Base-by-base conservation (phyloP, 1,140 invertebrate genomes). In the Zaprionus taronus region DNA sequence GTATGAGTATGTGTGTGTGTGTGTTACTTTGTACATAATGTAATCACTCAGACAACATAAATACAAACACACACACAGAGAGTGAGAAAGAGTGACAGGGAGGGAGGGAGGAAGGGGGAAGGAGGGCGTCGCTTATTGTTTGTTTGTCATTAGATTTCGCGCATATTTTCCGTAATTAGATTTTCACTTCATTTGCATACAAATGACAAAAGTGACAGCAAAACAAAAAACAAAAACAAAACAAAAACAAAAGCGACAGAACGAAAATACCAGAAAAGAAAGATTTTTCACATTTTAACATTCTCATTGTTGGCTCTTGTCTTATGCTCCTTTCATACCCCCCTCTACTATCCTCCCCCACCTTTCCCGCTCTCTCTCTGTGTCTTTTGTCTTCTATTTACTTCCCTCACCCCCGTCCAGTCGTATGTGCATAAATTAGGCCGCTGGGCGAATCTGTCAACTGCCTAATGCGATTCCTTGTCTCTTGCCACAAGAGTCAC, bases 181-280 rank as follows among this genome's bases (percentile, higher is more conserved):
- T 89, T 89, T 90, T 81, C 85, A 77, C 72, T 71, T 87, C 78
- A 87, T 87, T 87, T 87, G 84, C 84, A 87, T 87, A 84, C 84
- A 89, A 89, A 89, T 89, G 84, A 58, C 20, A 44, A 38, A 68
- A 61, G 55, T 56, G 15, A 65, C 47, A 81, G 57, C 55, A 38
- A 12, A 61, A 31, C 38, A 28, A 56, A 56, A 36, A 64, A 67
- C 49, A 76, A 79, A 65, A 49, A 4, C 53, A 56, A 81, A 58
- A 36, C 9, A 22, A 36, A 64, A 61, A 53, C 49, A 20, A 66
- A 51, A 83, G 64, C 65, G 63, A 62, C 22, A 57, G 26, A 31
- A 31, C 26, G 26, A 60, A 28, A 28, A 56, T 34, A 17, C 56
- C 6, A 36, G 24, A 68, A 63, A 28, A 20, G 26, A 57, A 58